Base-by-base conservation (phyloP, 2,113 vertebrate species). In the Hystrix cristata region DNA sequence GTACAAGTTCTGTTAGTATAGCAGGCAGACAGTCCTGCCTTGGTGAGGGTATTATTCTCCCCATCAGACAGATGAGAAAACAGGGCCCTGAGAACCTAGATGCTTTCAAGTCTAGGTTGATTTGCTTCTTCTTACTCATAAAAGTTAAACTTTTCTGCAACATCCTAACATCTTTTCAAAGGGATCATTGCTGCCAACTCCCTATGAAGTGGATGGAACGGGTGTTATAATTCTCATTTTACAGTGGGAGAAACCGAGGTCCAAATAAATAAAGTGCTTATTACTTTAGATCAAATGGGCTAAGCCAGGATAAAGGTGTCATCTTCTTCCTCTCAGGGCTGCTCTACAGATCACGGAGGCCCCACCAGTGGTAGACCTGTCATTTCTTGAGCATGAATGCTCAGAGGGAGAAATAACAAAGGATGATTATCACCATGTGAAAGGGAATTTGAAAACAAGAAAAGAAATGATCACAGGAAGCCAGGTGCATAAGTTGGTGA, bases 361-460 rank as follows among this genome's bases (percentile, higher is more conserved):
- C 2, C 31, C 19, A 1, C 4, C 0, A 46, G 38, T 46, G n/a
- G 74, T 59, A 84, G 3, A 74, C 3, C 9, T 18, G 11, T 62
- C 81, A 95, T 16, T 34, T 11, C 14, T 15, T 59, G 69, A 87
- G n/a, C 34, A 84, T 27, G 8, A 95, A 57, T 83, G 25, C 1
- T 29, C 27, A 0, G 38, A 62, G 46, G 78, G 38, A 38, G 38
- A 43, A 55, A 96, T 76, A 69, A 59, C 25, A 38, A 46, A 57
- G 29, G 16, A 25, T 29, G 21, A 88, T 78, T 60, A 34, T 53
- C 7, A 55, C 43, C 27, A 76, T 12, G 38, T 10, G 27, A 78
- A 90, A 91, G 55, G 13, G 23, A 57, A 87, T 19, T 83, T 83
- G 46, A 95, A 85, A 91, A 23, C 21, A 74, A 59, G 16, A 95